Percentiles rank a stretch among this genome's conserved stretches.
Evolutionary conservation across 2,888 invertebrate species (phyloP).

Genomic region (Xestoiulus laeticollis): DNA sequence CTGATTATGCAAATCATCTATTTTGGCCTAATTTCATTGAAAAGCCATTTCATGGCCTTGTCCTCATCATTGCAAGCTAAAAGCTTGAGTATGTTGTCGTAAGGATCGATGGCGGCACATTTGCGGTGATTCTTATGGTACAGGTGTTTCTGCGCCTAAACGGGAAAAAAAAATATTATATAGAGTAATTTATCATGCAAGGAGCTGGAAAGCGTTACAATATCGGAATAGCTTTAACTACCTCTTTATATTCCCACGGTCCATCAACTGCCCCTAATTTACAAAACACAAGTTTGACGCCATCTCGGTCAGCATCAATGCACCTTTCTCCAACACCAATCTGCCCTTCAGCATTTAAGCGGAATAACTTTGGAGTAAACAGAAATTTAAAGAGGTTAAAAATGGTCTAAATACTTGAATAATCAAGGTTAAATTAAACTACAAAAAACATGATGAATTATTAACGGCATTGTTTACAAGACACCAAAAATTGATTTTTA

Average conservation of each 20-base stretch:
- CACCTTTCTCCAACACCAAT: slow-evolving; percentile 96
- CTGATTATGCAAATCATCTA: not conserved
- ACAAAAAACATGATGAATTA: not conserved
- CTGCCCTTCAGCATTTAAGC: slow-evolving; percentile 93
- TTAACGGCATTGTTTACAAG: too few relatives aligned
- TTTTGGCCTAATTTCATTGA: slow-evolving; percentile 75
- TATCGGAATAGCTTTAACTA: slow-evolving; percentile 58
- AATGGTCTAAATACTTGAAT: too few relatives aligned
- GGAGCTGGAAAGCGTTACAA: slow-evolving; percentile 36
- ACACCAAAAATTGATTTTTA: too few relatives aligned
- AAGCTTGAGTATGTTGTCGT: slow-evolving; percentile 78
- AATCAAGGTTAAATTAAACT: too few relatives aligned
- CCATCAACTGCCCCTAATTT: slow-evolving; percentile 92
- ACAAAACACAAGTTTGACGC: slow-evolving; percentile 89
- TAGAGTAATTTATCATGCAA: not conserved
- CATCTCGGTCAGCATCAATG: slow-evolving; percentile 86
- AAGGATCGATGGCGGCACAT: slow-evolving; percentile 85
- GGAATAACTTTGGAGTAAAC: slow-evolving; percentile 59
- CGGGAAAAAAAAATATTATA: not conserved
- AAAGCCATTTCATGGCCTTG: slow-evolving; percentile 88
- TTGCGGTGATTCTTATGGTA: slow-evolving; percentile 80
- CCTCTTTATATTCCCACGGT: slow-evolving; percentile 91
- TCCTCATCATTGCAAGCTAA: slow-evolving; percentile 86
- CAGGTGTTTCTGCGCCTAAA: slow-evolving; percentile 72
- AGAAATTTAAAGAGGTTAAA: not conserved